Conservation (phyloP, 2,113 vertebrate genomes). For the Miniopterus natalensis region DNA sequence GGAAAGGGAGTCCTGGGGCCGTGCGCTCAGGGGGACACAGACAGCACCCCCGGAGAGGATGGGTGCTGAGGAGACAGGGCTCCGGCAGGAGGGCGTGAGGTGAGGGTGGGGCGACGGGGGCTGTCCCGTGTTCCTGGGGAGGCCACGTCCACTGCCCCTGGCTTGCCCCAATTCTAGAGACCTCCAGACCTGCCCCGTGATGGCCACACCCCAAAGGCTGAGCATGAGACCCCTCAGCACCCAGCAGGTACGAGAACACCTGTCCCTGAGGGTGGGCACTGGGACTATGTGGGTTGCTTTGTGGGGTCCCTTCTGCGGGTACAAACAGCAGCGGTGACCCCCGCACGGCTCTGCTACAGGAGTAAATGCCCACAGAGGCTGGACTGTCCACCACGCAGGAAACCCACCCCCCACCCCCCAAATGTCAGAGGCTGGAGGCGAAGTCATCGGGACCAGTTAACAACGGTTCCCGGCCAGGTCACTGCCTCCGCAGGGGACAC, state of each 20-base stretch:
- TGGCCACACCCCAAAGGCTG: background rate
- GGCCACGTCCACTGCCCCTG: background rate
- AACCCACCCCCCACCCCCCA: background rate
- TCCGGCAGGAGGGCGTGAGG: background rate
- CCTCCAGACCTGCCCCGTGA: fast-evolving
- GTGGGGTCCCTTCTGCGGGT: background rate
- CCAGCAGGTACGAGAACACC: background rate
- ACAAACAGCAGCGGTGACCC: background rate
- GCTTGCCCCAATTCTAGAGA: background rate
- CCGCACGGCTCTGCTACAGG: fast-evolving
- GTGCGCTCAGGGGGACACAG: background rate
- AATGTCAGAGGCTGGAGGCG: fast-evolving
- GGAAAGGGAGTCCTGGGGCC: background rate
- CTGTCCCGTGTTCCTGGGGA: background rate
- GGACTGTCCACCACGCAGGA: no score
- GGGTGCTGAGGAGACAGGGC: background rate
- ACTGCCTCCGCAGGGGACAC: background rate
- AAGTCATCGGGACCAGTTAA: no score
- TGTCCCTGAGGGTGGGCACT: background rate
- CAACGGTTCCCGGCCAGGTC: fast-evolving
- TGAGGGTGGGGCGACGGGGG: background rate
- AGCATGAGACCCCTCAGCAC: background rate
- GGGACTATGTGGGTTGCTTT: background rate
- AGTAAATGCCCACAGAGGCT: fast-evolving
- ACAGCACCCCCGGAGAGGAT: background rate